Evolutionary conservation across 2,888 invertebrate species (phyloP).

Genomic region (Zygothrica quintamaculata): DNA sequence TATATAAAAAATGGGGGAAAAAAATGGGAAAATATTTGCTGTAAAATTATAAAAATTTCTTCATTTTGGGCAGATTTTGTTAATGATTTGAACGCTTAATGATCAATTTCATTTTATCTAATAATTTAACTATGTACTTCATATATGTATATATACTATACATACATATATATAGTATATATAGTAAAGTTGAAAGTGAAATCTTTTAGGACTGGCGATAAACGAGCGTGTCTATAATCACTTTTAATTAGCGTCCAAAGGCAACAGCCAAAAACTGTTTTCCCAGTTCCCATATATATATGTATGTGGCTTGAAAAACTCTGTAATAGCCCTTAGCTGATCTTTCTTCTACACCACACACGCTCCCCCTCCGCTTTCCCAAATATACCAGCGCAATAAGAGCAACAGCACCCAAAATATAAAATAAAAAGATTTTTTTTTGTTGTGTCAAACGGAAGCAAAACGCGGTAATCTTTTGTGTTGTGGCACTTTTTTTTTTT

Average conservation of each 20-base stretch:
- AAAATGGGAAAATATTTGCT: too few relatives aligned
- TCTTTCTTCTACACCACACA: slow-evolving; percentile 6
- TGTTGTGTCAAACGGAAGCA: slow-evolving; percentile 49
- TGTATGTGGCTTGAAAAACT: slow-evolving; percentile 19
- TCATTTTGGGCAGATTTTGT: too few relatives aligned
- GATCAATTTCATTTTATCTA: too few relatives aligned
- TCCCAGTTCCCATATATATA: slow-evolving; percentile 35
- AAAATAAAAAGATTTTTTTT: too few relatives aligned
- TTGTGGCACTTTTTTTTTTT: slow-evolving; percentile 6
- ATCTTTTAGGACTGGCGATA: slow-evolving; percentile 43
- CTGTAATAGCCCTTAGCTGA: slow-evolving; percentile 51
- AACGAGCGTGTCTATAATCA: slow-evolving; percentile 77
- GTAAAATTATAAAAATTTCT: too few relatives aligned
- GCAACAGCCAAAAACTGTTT: too few relatives aligned
- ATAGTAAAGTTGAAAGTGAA: slow-evolving; percentile 41
- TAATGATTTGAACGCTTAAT: too few relatives aligned
- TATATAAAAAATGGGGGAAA: too few relatives aligned
- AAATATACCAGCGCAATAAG: neutral
- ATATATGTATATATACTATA: neutral
- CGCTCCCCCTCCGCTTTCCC: neutral
- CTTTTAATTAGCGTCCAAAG: slow-evolving; percentile 69
- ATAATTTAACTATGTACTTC: too few relatives aligned
- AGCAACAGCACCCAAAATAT: too few relatives aligned
- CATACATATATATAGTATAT: neutral
- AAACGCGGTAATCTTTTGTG: slow-evolving; percentile 40